phyloP scores from a whole-genome alignment of 1,140 invertebrate species.

The Cyphomyrmex costatus region DNA sequence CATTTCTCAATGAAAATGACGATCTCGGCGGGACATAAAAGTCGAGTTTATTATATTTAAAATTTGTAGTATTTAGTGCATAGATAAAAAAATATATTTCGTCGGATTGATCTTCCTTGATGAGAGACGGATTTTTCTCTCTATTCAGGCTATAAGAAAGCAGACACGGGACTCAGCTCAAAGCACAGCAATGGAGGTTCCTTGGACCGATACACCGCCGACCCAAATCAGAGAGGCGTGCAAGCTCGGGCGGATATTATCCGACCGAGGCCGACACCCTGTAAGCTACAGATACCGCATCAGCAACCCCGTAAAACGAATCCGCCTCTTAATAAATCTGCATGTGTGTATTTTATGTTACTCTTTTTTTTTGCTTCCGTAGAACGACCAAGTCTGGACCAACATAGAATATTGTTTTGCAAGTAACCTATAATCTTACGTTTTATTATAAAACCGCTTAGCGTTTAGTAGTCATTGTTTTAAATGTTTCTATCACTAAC shows the following conservation, averaged over 20 bases:
- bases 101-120: conserved; percentile 24
- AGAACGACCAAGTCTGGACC: conserved; percentile 6
- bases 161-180: conserved; percentile 89
- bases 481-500: conserved; percentile 21
- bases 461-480: conserved; percentile 23
- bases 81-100: conserved; percentile 18
- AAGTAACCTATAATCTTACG: conserved; percentile 31
- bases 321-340: conserved; percentile 84
- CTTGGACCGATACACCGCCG: conserved; percentile 92
- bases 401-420: conserved; percentile 33
- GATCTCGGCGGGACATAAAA: conserved; percentile 2
- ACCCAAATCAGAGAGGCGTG: conserved; percentile 91
- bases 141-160: conserved; percentile 89
- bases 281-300: conserved; percentile 87
- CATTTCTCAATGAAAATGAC: background rate
- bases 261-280: conserved; percentile 90
- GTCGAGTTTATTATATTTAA: conserved; percentile 11
- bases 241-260: conserved; percentile 91
- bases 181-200: conserved; percentile 90
- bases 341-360: conserved; percentile 85
- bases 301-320: conserved; percentile 83
- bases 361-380: conserved; percentile 54
- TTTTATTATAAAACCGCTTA: conserved; percentile 38
- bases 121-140: conserved; percentile 31
- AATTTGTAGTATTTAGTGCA: background rate